Percentiles rank a stretch among this genome's conserved stretches.
phyloP scores from a whole-genome alignment of 2,888 invertebrate species.

The Hyalella azteca region DNA sequence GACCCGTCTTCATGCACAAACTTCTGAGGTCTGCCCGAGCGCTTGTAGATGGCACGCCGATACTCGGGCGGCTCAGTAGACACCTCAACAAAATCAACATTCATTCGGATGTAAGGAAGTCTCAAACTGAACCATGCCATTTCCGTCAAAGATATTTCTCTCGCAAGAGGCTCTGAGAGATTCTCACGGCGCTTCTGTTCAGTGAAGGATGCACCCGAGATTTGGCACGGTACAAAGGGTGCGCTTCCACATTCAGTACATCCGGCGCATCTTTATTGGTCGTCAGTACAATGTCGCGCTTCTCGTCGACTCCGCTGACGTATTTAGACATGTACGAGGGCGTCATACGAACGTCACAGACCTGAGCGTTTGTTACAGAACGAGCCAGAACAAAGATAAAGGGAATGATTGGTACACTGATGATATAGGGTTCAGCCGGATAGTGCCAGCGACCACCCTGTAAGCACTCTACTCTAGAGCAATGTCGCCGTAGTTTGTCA shows the following conservation, averaged over 20 bases:
- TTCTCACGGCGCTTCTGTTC: background rate
- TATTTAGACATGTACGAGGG: background rate
- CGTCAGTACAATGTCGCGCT: background rate
- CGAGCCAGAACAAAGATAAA: background rate
- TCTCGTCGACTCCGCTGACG: background rate
- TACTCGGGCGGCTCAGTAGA: background rate
- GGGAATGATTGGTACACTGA: background rate
- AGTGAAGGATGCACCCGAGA: background rate
- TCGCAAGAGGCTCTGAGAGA: background rate
- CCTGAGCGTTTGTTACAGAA: background rate
- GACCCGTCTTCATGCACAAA: background rate
- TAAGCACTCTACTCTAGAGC: background rate
- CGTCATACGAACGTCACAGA: background rate
- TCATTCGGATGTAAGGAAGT: background rate
- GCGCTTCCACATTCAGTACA: background rate
- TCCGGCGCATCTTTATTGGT: background rate
- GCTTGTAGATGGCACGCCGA: background rate
- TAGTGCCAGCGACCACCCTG: background rate
- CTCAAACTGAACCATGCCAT: background rate
- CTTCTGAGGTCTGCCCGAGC: background rate
- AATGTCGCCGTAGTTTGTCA: background rate
- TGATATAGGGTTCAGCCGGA: background rate
- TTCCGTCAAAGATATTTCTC: constrained; percentile 3
- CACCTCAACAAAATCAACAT: background rate
- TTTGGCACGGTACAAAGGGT: background rate